phyloP scores from a whole-genome alignment of 2,113 vertebrate species.

The Datnioides undecimradiatus region DNA sequence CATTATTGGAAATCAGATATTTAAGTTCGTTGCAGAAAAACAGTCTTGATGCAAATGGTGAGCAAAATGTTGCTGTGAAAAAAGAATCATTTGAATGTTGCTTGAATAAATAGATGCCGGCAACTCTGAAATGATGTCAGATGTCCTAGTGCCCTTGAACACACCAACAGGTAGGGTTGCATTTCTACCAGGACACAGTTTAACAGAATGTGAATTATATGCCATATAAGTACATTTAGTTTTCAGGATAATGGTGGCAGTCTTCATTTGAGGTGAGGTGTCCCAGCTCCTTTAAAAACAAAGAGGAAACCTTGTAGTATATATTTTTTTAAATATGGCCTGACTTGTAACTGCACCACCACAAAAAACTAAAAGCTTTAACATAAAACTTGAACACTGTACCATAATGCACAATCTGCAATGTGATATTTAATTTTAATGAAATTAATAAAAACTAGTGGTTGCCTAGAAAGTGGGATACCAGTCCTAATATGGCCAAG shows the following conservation, averaged over 20 bases:
- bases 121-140: background rate
- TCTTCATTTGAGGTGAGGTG: background rate
- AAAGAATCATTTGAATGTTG: background rate
- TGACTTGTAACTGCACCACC: background rate
- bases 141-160: background rate
- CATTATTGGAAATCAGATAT: background rate
- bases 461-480: background rate
- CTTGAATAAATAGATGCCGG: background rate
- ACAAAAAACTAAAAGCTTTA: background rate
- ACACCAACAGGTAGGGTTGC: background rate
- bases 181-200: background rate
- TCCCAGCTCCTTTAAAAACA: background rate
- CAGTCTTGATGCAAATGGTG: background rate
- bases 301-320: background rate
- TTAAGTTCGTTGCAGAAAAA: background rate
- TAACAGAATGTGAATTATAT: background rate
- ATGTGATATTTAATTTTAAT: slow-evolving; percentile 3
- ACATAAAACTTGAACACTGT: background rate
- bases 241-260: background rate
- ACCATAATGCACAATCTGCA: background rate
- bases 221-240: background rate
- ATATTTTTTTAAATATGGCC: background rate
- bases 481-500: background rate
- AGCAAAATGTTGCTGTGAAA: background rate
- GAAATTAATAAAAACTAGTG: slow-evolving; percentile 8